These are phyloP conservation scores for Tolmerus cingulatus DNA, from an alignment of 2,888 invertebrate species.

Conservation along the genomic window DNA sequence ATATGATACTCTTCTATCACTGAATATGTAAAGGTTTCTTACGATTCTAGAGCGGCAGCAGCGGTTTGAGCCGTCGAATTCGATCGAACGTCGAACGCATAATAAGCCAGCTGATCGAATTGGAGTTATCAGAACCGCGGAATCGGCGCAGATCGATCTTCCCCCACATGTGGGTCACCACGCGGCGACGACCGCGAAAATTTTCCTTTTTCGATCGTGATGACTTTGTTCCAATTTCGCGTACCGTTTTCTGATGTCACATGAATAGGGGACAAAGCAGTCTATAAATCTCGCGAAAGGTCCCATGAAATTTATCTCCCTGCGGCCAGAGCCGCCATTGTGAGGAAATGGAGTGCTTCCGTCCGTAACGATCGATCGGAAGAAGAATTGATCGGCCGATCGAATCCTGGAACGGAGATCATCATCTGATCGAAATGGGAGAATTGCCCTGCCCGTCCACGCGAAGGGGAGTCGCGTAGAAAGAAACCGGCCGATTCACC, in stretches of 20 bases:
- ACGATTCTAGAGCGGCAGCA: no score
- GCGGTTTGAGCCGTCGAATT: neutral
- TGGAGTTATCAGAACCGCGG: neutral
- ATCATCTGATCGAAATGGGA: neutral
- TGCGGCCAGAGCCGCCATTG: neutral
- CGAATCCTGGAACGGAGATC: neutral
- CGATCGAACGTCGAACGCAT: neutral
- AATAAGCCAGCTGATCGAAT: neutral
- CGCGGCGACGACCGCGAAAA: neutral
- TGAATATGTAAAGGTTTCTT: no score
- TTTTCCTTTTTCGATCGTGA: constrained; percentile 27
- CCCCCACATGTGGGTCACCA: neutral
- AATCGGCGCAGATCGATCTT: neutral
- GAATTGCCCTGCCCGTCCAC: neutral
- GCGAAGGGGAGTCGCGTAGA: neutral
- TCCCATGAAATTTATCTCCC: constrained; percentile 13
- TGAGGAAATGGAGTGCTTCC: neutral
- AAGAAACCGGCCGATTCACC: neutral
- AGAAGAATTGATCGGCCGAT: constrained; percentile 13
- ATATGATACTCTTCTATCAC: no score
- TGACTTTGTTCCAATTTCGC: constrained; percentile 17
- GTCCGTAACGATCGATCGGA: constrained; percentile 11
- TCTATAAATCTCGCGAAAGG: constrained; percentile 8
- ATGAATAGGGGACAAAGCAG: neutral
- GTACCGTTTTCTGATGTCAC: neutral